Conservation (phyloP, 92 coral and sea anemone genomes). For the Bergia sp. region DNA sequence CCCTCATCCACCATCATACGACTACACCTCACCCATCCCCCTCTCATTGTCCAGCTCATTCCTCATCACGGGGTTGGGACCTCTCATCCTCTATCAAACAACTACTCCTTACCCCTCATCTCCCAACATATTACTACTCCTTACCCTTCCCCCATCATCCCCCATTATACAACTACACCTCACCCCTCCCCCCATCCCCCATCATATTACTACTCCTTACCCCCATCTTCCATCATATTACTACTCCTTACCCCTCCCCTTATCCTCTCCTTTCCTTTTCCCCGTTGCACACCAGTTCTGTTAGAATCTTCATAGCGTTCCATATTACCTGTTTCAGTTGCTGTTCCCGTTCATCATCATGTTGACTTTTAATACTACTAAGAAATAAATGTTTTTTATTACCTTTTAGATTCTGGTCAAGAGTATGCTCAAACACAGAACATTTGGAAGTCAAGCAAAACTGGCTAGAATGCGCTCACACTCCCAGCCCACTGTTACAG, state of each 20-base stretch:
- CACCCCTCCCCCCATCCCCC: background rate
- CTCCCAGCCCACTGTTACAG: slow-evolving; percentile 75
- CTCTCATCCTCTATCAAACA: no score
- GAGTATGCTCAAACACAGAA: slow-evolving; percentile 88
- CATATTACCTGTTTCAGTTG: background rate
- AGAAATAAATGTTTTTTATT: background rate
- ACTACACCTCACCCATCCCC: background rate
- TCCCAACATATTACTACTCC: no score
- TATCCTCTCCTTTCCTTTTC: background rate
- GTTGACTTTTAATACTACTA: background rate
- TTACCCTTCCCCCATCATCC: no score
- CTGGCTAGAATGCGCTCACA: slow-evolving; percentile 84
- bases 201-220: background rate
- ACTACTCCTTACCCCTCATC: no score
- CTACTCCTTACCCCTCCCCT: background rate
- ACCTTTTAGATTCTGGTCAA: slow-evolving; percentile 88
- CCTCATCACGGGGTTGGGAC: no score
- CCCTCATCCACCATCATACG: background rate
- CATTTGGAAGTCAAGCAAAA: slow-evolving; percentile 90
- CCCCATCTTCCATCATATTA: background rate
- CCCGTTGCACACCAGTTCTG: background rate
- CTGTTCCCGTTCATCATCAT: background rate
- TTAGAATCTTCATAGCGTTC: no score
- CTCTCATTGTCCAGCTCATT: background rate
- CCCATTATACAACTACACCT: no score